phyloP scores from a whole-genome alignment of 53 echinoderm and acorn worm genomes.

The Echinometra lucunter region DNA sequence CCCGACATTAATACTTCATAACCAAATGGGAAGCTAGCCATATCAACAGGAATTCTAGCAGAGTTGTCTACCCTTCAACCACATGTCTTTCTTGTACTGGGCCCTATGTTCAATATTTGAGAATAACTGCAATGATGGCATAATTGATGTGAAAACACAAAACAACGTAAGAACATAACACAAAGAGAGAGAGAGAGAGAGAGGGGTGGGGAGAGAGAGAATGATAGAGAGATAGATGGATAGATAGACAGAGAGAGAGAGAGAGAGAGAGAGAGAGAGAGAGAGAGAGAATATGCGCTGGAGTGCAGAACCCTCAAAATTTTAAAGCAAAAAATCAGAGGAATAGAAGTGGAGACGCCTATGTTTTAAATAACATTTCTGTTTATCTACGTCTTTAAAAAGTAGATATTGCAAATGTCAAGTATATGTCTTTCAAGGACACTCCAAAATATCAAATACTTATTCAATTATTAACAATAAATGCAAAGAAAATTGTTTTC shows the following conservation, averaged over 20 bases:
- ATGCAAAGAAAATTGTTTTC: not conserved
- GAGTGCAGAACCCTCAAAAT: not conserved
- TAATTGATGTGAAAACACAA: not conserved
- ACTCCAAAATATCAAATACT: not conserved
- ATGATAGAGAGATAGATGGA: not conserved
- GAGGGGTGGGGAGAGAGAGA: not conserved
- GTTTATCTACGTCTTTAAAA: not conserved
- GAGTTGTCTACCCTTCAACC: not conserved
- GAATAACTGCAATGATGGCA: not conserved
- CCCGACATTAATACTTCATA: not conserved
- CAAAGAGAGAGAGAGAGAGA: not conserved
- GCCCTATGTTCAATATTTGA: not conserved
- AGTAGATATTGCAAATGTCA: not conserved
- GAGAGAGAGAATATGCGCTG: not conserved
- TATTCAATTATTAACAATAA: not conserved
- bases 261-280: conserved; percentile 6
- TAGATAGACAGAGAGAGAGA: not conserved
- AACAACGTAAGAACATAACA: not conserved
- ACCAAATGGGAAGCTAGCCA: not conserved
- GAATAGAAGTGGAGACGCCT: not conserved
- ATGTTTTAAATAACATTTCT: not conserved
- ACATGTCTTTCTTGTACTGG: not conserved
- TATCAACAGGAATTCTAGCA: not conserved
- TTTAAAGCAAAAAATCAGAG: no score
- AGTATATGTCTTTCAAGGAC: not conserved